These are phyloP conservation scores for Volucella inanis DNA, from an alignment of 2,888 invertebrate species.

Conservation along the genomic window DNA sequence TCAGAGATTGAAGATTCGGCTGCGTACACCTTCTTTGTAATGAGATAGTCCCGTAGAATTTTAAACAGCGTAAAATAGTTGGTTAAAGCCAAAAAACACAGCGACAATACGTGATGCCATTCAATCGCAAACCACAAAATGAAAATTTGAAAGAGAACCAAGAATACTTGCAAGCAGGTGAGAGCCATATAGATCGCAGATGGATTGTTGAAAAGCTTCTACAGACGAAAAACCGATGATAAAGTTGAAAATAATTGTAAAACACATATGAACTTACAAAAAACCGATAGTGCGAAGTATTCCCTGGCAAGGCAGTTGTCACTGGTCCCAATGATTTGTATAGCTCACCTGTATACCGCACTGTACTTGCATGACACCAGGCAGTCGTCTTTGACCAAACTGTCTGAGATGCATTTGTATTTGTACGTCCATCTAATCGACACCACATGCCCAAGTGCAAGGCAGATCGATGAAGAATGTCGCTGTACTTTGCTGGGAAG, in stretches of 20 bases:
- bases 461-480: conserved; percentile 94
- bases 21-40: conserved; percentile 91
- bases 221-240: conserved; percentile 77
- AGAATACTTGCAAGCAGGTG: conserved; percentile 87
- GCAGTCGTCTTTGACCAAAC: conserved; percentile 86
- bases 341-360: conserved; percentile 88
- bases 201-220: conserved; percentile 95
- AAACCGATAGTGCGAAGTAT: conserved; percentile 91
- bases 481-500: conserved; percentile 89
- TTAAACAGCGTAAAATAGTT: conserved; percentile 97
- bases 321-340: conserved; percentile 91
- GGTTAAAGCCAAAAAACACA: conserved; percentile 92
- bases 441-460: conserved; percentile 90
- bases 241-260: neutral
- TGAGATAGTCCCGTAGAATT: conserved; percentile 92
- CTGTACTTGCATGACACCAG: conserved; percentile 90
- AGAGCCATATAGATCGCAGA: conserved; percentile 89
- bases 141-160: conserved; percentile 90
- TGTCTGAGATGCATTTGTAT: conserved; percentile 54
- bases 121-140: conserved; percentile 91
- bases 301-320: conserved; percentile 94
- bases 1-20: conserved; percentile 79
- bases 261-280: conserved; percentile 87
- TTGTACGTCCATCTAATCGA: conserved; percentile 78
- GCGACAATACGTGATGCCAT: conserved; percentile 96